These are phyloP conservation scores for Diploscapter pachys DNA, from an alignment of 1,140 invertebrate genomes.

Conservation along the genomic window DNA sequence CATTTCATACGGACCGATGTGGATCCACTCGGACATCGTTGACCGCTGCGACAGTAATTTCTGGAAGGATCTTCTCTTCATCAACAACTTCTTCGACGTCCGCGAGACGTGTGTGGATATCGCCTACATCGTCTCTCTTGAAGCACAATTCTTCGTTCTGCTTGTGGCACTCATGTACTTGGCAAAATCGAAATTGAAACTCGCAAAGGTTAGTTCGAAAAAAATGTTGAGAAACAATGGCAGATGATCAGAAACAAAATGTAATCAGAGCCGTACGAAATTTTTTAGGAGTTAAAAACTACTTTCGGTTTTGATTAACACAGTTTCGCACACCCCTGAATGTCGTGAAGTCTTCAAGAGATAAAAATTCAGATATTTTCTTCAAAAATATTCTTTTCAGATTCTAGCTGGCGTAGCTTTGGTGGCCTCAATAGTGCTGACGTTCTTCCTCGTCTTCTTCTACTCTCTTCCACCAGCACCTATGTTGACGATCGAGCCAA, in stretches of 20 bases:
- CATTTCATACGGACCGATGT: constrained; percentile 37
- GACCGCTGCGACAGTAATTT: constrained; percentile 28
- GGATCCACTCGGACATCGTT: constrained; percentile 33
- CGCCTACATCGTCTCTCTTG: constrained; percentile 36
- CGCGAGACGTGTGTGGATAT: constrained; percentile 37
- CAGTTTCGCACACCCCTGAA: too few relatives aligned
- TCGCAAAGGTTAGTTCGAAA: constrained; percentile 12
- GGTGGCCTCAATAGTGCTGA: constrained; percentile 12
- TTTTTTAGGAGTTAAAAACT: too few relatives aligned
- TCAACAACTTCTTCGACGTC: constrained; percentile 36
- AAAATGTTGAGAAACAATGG: background rate
- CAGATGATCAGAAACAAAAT: too few relatives aligned
- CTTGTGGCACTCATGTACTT: constrained; percentile 30
- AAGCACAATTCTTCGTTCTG: constrained; percentile 35
- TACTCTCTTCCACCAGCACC: constrained; percentile 32
- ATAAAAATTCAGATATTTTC: too few relatives aligned
- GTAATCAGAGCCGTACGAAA: too few relatives aligned
- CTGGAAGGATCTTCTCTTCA: constrained; percentile 42
- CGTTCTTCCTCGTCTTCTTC: constrained; percentile 23
- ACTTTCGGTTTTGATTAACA: too few relatives aligned
- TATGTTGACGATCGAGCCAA: constrained; percentile 34
- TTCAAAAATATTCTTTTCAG: background rate
- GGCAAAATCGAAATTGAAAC: constrained; percentile 1
- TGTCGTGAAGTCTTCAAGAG: too few relatives aligned
- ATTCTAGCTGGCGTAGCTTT: constrained; percentile 10